These are phyloP conservation scores for Drosophila nr. perissopoda DNA, from an alignment of 2,888 invertebrate genomes.

Conservation along the genomic window DNA sequence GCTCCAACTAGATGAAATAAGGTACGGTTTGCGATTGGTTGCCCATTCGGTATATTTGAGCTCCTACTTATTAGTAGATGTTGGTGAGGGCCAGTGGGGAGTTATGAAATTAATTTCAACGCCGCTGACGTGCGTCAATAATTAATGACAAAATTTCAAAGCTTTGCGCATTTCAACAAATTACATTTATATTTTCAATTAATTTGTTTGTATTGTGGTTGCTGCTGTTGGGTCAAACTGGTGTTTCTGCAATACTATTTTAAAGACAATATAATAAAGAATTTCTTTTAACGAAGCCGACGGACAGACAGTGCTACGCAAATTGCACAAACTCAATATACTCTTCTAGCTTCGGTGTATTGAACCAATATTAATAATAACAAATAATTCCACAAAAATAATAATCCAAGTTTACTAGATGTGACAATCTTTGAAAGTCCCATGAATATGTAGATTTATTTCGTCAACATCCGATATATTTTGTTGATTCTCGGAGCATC, in stretches of 20 bases:
- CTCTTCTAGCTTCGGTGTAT: neutral
- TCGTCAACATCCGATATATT: neutral
- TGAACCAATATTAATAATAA: neutral
- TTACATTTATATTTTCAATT: constrained; percentile 31
- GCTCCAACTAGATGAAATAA: neutral
- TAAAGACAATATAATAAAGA: neutral
- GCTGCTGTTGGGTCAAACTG: constrained; percentile 6
- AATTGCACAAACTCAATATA: neutral
- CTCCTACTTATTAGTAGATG: neutral
- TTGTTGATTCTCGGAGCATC: neutral
- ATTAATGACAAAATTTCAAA: constrained; percentile 53
- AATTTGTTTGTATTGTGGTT: constrained; percentile 8
- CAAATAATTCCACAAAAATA: neutral
- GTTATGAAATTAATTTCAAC: constrained; percentile 72
- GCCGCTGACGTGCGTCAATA: constrained; percentile 64
- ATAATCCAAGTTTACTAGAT: neutral
- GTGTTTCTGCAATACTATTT: constrained; percentile 14
- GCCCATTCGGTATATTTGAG: neutral
- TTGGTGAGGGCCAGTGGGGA: neutral
- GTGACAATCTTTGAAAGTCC: neutral
- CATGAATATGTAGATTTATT: neutral
- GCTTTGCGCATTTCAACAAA: constrained; percentile 34
- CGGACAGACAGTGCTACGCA: neutral
- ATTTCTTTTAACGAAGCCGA: neutral
- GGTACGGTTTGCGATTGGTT: neutral